A percentile compares a stretch with the other conserved stretches of the same genome.
These are phyloP conservation scores for Nyctereutes procyonoides DNA, from an alignment of 2,113 vertebrate genomes.

Conservation along the genomic window DNA sequence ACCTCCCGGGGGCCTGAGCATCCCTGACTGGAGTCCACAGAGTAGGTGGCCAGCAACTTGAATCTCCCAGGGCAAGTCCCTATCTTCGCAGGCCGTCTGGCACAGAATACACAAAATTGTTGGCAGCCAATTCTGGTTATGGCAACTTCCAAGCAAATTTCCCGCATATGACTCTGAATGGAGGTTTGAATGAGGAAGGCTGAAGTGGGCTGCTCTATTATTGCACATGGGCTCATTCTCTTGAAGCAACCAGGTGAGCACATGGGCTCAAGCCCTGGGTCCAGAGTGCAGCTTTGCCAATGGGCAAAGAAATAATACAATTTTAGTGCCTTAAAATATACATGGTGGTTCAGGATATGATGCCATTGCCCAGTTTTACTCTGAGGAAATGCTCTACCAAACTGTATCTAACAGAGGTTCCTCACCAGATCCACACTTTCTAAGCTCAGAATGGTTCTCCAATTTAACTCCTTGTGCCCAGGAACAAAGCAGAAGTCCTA, in stretches of 20 bases:
- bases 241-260: neutral
- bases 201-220: neutral
- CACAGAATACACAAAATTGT: neutral
- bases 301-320: neutral
- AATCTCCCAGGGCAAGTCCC: neutral
- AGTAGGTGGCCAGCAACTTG: neutral
- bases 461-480: neutral
- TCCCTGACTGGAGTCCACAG: neutral
- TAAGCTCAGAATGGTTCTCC: neutral
- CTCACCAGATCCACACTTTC: neutral
- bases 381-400: conserved; percentile 5
- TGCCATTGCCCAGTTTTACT: neutral
- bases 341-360: neutral
- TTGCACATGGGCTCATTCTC: neutral
- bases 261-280: neutral
- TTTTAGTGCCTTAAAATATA: neutral
- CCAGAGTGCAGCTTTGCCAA: neutral
- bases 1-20: neutral
- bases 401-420: neutral
- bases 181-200: neutral
- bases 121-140: neutral
- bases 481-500: conserved; percentile 9
- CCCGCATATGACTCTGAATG: neutral
- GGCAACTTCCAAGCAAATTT: conserved; percentile 42
- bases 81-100: neutral